These are phyloP conservation scores for Homarus americanus DNA, from an alignment of 1,140 invertebrate genomes.

Conservation along the genomic window DNA sequence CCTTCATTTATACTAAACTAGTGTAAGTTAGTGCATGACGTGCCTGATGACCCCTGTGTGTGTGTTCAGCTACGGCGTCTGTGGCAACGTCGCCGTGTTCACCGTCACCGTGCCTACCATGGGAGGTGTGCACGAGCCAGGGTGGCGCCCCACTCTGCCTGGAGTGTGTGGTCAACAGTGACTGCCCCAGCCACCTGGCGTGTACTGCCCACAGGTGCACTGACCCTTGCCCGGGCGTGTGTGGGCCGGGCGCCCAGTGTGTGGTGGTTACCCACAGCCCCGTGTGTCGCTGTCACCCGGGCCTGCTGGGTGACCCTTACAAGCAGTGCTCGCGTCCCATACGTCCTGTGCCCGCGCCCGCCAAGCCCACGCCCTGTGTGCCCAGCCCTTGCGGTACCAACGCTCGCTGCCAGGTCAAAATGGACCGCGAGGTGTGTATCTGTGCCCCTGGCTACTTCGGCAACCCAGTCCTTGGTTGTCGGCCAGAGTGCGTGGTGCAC, in stretches of 20 bases:
- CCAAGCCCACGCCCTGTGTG: conserved; percentile 37
- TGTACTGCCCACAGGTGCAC: conserved; percentile 89
- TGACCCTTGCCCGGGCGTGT: conserved; percentile 88
- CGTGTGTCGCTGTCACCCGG: conserved; percentile 85
- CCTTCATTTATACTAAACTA: background rate
- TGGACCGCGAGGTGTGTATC: conserved; percentile 76
- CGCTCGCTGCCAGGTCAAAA: conserved; percentile 78
- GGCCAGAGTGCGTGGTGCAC: conserved; percentile 77
- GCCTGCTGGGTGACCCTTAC: conserved; percentile 76
- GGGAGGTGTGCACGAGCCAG: conserved; percentile 80
- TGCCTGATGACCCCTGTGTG: conserved; percentile 1
- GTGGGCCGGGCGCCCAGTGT: conserved; percentile 86
- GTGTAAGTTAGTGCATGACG: conserved; percentile 2
- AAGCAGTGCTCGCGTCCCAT: conserved; percentile 55
- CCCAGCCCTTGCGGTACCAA: conserved; percentile 77
- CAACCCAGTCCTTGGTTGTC: conserved; percentile 76
- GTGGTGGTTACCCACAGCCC: conserved; percentile 87
- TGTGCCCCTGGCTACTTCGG: conserved; percentile 77
- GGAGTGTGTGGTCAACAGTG: conserved; percentile 84
- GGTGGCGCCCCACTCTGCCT: conserved; percentile 85
- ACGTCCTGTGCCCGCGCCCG: conserved; percentile 21
- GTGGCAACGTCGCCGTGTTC: background rate
- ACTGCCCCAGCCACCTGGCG: conserved; percentile 85
- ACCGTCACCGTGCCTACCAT: background rate
- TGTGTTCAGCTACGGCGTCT: conserved; percentile 24